Percentiles rank a stretch among this genome's conserved stretches.
These are phyloP conservation scores for Salvelinus alpinus DNA, from an alignment of 2,113 vertebrate genomes.

Conservation along the genomic window DNA sequence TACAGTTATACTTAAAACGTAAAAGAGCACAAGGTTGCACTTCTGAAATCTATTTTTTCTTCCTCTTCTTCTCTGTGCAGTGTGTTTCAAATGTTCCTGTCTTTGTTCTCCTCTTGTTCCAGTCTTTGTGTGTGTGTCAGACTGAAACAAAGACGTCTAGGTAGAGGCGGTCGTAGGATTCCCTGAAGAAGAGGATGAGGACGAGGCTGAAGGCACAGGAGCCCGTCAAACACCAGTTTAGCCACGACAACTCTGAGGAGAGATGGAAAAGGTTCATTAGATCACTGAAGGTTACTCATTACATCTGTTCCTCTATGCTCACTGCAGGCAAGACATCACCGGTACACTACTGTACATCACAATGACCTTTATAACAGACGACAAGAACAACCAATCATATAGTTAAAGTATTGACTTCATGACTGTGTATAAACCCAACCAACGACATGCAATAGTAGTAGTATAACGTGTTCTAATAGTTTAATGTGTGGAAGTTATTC, in stretches of 20 bases:
- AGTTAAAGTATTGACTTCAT: too few relatives aligned
- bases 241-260: constrained; percentile 90
- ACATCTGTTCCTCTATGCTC: too few relatives aligned
- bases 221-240: constrained; percentile 97
- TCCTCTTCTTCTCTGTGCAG: constrained; percentile 56
- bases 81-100: not conserved
- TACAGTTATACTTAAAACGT: not conserved
- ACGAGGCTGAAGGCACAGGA: constrained; percentile 94
- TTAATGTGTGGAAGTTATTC: too few relatives aligned
- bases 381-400: too few relatives aligned
- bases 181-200: constrained; percentile 93
- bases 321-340: too few relatives aligned
- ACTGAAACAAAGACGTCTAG: constrained; percentile 95
- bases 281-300: too few relatives aligned
- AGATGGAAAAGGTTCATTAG: not conserved
- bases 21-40: constrained; percentile 11
- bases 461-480: too few relatives aligned
- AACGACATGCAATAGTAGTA: too few relatives aligned
- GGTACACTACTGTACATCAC: too few relatives aligned
- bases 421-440: too few relatives aligned
- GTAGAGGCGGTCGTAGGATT: constrained; percentile 97
- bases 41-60: constrained; percentile 11
- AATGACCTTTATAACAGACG: too few relatives aligned
- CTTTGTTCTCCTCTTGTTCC: not conserved
- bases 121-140: constrained; percentile 51